Conservation (phyloP, 2,888 invertebrate genomes). For the Pollenia labialis region DNA sequence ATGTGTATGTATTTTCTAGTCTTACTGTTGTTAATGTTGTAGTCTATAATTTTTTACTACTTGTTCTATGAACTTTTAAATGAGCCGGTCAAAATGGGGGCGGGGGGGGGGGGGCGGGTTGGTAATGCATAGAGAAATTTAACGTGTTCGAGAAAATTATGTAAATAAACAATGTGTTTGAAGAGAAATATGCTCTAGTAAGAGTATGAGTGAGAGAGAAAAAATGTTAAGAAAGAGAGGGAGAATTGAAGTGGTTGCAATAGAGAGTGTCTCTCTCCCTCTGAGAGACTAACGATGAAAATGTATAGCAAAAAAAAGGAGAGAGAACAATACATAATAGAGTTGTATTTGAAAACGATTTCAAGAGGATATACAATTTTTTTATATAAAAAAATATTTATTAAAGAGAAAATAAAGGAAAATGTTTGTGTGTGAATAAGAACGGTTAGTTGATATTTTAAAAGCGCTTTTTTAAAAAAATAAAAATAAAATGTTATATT, state of each 20-base stretch:
- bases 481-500: too few species aligned
- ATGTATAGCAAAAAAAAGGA: background rate
- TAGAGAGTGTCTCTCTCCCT: too few species aligned
- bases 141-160: conserved; percentile 57
- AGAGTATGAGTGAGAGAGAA: conserved; percentile 10
- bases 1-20: background rate
- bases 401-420: background rate
- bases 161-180: conserved; percentile 64
- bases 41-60: conserved; percentile 40
- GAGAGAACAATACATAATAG: conserved; percentile 8
- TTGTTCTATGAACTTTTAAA: conserved; percentile 55
- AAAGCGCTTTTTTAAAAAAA: conserved; percentile 1
- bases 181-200: background rate
- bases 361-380: conserved; percentile 39
- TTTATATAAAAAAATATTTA: conserved; percentile 21
- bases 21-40: conserved; percentile 24
- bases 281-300: conserved; percentile 1
- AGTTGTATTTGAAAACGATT: conserved; percentile 38
- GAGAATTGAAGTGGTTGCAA: background rate
- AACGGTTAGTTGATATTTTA: conserved; percentile 2
- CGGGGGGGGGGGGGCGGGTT: too few species aligned
- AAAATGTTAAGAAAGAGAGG: background rate
- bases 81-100: background rate
- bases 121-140: background rate
- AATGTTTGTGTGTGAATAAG: background rate